Evolutionary conservation across 2,797 vertebrate species (phyloP).

Genomic region (Coregonus suidteri): DNA sequence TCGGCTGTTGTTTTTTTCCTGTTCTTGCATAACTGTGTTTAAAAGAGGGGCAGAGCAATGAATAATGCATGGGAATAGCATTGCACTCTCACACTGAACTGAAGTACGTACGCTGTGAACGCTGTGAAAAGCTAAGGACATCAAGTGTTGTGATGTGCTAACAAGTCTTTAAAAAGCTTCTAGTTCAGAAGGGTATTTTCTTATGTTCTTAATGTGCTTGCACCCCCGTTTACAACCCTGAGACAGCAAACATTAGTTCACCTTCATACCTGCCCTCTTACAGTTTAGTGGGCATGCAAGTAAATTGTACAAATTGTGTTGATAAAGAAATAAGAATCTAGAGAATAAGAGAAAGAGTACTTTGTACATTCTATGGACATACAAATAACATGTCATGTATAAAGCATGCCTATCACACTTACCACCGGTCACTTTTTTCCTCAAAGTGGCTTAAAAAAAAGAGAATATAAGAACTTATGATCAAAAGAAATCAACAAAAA

Average conservation of each 20-base stretch:
- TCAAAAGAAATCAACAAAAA: constrained; percentile 79
- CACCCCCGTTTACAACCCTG: background rate
- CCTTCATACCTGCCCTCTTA: background rate
- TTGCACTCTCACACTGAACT: constrained; percentile 16
- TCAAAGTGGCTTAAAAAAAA: constrained; percentile 86
- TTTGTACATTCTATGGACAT: background rate
- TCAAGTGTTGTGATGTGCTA: constrained; percentile 1
- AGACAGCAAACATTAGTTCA: background rate
- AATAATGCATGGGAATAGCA: constrained; percentile 41
- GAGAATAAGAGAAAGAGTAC: background rate
- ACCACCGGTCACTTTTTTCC: constrained; percentile 87
- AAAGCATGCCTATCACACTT: constrained; percentile 38
- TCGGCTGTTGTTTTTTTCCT: constrained; percentile 1
- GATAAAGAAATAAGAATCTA: background rate
- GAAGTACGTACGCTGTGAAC: background rate
- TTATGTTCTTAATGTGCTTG: background rate
- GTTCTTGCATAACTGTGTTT: constrained; percentile 30
- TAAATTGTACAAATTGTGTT: background rate
- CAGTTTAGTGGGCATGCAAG: background rate
- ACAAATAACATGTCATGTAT: background rate
- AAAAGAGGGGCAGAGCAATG: constrained; percentile 32
- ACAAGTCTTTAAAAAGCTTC: constrained; percentile 12
- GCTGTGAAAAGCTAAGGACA: background rate
- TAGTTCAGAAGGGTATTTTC: constrained; percentile 1
- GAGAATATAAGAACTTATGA: constrained; percentile 59